Evolutionary conservation across 2,113 vertebrate species (phyloP), one percentile per base, ranked within the genome.

Genomic region (Podarcis cretensis): DNA sequence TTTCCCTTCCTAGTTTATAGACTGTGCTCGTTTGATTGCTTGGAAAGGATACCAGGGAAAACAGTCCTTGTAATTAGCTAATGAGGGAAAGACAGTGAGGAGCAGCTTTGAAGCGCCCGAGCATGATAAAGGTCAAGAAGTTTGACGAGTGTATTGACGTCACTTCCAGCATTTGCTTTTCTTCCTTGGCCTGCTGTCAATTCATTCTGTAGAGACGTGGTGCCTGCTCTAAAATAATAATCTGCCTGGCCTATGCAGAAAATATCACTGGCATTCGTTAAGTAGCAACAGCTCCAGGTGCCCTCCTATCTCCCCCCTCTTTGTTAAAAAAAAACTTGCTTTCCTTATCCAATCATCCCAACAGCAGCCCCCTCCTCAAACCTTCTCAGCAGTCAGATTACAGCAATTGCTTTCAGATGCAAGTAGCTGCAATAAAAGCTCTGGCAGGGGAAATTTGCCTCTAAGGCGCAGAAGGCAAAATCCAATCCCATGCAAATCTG

Each of bases 331-430:
- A 71, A 69, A 14, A 86, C 84, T 37, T 74, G 43, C 76, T 73
- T 90, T 83, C 89, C 90, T 79, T 89, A 89, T 16, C 0, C 2
- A 1, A 30, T 54, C 66, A 13, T 37, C 80, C 75, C 30, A 32
- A 30, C 6, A 27, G 14, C 4, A 59, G 54, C 2, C 25, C 5
- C 43, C 21, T 43, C 3, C 87, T 83, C 68, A 1, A 48, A 86
- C 23, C 48, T 54, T 54, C 27, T 85, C 91, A 54, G 18, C 83
- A 1, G 86, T 71, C 79, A 85, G 85, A 89, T 78, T 21, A 79
- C 73, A 74, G 89, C 78, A 30, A 83, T 87, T 90, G 78, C 91
- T 95, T 95, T 94, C 93, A 95, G 92, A 93, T 93, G 91, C 92
- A 82, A 92, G 93, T 81, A 43, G 84, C 30, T 89, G 90, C 94